Base-by-base conservation (phyloP, 2,888 invertebrate species). In the Dinocampus coccinellae region DNA sequence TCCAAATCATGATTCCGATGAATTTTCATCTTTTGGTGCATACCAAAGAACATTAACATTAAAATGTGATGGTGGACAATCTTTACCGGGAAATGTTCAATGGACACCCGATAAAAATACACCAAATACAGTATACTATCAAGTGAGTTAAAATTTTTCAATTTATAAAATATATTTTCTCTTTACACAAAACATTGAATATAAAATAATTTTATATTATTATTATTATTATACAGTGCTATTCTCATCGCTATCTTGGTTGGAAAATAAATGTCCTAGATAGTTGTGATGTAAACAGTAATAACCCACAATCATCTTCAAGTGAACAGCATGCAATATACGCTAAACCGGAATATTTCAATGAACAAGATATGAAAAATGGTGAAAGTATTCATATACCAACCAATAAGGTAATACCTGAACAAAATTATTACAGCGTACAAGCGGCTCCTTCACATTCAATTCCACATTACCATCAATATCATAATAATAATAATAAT, bases 251-350 rank as follows among this genome's bases (percentile, higher is more conserved):
- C 75, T 93, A 97, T 85, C 92, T 98, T 82, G 98, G 98, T 62
- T 97, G 97, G 96, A 97, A 96, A 89, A 97, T 98, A 81, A 93
- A 95, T 87, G 96, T 98, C 0, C 90, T 94, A 76, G 97, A 98
- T 86, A 90, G 91, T 58, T 97, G 96, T 83, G 94, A 95, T 77
- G 87, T n/a, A 3, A 47, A n/a, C 6, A 20, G 16, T 16, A n/a
- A 47, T 16, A 47, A 85, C 20, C 82, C 85, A 0, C 73, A 78
- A 20, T 62, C 72, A 0, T 89, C 90, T 58, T 91, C 89, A 24
- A 92, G 92, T 73, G 90, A 92, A 74, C 87, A 85, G 53, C 88
- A 88, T 70, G 91, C 91, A 81, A 89, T 90, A 65, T 90, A 89
- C 79, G 89, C 88, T 13, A 86, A 89, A 77, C 88, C 89, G 3